These are phyloP conservation scores for Nansenia antarctica DNA, from an alignment of 2,113 vertebrate species.

Conservation along the genomic window DNA sequence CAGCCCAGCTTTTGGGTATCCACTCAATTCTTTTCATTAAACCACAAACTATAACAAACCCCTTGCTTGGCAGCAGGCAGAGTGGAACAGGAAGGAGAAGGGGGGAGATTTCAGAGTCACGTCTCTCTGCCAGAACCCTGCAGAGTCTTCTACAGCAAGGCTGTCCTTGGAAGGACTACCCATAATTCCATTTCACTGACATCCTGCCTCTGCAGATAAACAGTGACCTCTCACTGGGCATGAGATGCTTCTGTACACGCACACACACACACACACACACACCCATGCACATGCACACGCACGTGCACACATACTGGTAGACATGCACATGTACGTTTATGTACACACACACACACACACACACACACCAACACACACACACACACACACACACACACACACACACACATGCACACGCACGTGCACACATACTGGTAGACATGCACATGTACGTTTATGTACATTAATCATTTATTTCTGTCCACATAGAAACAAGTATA, in stretches of 20 bases:
- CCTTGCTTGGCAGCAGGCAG: background rate
- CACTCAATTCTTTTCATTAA: conserved; percentile 37
- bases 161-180: conserved; percentile 9
- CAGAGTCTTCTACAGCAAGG: conserved; percentile 18
- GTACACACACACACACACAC: background rate
- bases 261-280: background rate
- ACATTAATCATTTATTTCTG: no score
- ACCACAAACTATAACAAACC: conserved; percentile 28
- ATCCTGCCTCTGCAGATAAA: background rate
- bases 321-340: background rate
- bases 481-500: background rate
- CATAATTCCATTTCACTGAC: conserved; percentile 4
- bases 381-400: background rate
- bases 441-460: no score
- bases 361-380: background rate
- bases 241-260: background rate
- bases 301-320: background rate
- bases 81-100: background rate
- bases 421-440: background rate
- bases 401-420: background rate
- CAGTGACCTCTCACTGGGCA: background rate
- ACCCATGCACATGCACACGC: background rate
- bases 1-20: conserved; percentile 27
- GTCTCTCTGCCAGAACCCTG: conserved; percentile 20
- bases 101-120: conserved; percentile 33